Evolutionary conservation across 2,113 vertebrate species (phyloP).

Genomic region (Laticauda colubrina): DNA sequence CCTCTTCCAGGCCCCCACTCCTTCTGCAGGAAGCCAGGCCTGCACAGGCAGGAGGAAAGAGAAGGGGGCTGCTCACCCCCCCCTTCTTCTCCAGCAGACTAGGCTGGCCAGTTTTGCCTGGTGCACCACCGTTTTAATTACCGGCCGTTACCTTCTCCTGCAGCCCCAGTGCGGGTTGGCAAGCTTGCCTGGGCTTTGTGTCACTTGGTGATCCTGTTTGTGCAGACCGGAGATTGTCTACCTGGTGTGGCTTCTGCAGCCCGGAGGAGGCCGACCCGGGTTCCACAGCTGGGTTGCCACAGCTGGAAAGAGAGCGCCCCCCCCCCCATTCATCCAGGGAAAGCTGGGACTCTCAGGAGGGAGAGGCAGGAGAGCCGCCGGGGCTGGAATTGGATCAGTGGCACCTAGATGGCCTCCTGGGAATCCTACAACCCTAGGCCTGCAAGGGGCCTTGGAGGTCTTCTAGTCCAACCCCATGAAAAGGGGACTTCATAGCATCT

Average conservation of each 20-base stretch:
- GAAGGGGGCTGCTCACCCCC: not conserved
- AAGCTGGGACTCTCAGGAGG: not conserved
- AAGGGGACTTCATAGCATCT: too few species aligned
- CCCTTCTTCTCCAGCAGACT: not conserved
- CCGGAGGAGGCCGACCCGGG: not conserved
- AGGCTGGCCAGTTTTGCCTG: not conserved
- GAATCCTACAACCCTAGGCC: too few species aligned
- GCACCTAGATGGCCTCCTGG: not conserved
- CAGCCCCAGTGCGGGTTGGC: not conserved
- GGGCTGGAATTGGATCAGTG: not conserved
- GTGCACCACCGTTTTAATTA: not conserved
- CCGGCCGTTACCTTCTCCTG: not conserved
- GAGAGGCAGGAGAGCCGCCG: not conserved
- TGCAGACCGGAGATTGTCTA: conserved; percentile 7
- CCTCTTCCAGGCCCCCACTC: not conserved
- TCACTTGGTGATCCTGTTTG: not conserved
- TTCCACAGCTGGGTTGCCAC: not conserved
- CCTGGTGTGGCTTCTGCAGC: too few species aligned
- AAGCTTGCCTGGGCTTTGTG: not conserved
- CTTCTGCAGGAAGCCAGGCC: not conserved
- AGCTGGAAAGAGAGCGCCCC: not conserved
- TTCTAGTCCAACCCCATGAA: too few species aligned
- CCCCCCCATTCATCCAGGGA: not conserved
- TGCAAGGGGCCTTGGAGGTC: too few species aligned
- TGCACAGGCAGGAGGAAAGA: not conserved